Evolutionary conservation across 2,888 invertebrate genomes (phyloP), one percentile per base, ranked within the genome.

Genomic region (Brachypterus glaber): DNA sequence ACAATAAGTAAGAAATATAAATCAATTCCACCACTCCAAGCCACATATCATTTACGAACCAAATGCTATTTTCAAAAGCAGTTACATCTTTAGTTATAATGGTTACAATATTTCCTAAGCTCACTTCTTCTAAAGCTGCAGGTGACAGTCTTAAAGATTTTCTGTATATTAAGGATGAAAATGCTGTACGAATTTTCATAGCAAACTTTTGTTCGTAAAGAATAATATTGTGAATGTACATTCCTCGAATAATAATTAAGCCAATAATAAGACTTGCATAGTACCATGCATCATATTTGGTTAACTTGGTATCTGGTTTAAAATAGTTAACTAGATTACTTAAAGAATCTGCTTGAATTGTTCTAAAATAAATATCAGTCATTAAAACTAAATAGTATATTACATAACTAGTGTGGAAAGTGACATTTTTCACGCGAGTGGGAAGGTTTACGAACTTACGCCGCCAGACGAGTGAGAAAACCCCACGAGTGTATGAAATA

Each of bases 21-120:
- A 82, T 63, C 1, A 89, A 83, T 51, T 91, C 85, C 12, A 89
- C 58, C 0, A 92, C 88, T 0, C 89, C 92, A 43, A 92, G 81
- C 90, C 92, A 91, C 17, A 92, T 69, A 60, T 90, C 93, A 65
- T 93, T 92, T 3, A 90, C 64, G 60, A 91, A 89, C 52, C 88
- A 77, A 30, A 88, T 73, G 8, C 85, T 85, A 55, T 85, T 74
- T 60, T 95, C 92, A 61, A 95, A 91, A 36, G 90, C 75, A 52
- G 83, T 82, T 45, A 93, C 87, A 62, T 96, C 96, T 59, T 93
- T 95, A 2, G 92, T 89, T 37, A 96, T 70, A 11, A 93, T 72
- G 56, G 92, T 93, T 18, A 93, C 88, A 43, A 77, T 72, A 55
- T 77, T 77, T 1, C 79, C 78, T 25, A 70, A 66, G 2, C 85